Percentiles rank a stretch among this genome's conserved stretches.
These are phyloP conservation scores for Spisula subtruncata DNA, from an alignment of 2,888 invertebrate genomes.

Conservation along the genomic window DNA sequence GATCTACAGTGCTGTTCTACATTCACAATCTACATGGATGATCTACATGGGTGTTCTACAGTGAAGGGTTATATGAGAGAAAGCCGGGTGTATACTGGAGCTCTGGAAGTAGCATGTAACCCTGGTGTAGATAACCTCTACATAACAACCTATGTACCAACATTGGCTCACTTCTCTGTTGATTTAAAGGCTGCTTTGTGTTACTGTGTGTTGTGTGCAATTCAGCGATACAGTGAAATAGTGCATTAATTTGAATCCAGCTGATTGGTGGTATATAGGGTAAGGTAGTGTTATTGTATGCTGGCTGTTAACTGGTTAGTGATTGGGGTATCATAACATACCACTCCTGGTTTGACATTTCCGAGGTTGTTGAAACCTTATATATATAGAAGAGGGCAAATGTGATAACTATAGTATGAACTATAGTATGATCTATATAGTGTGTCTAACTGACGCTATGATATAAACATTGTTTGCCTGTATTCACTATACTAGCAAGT, in stretches of 20 bases:
- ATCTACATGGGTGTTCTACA: not conserved
- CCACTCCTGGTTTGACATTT: not conserved
- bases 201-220: not conserved
- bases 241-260: not conserved
- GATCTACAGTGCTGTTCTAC: no score
- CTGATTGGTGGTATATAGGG: not conserved
- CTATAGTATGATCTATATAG: no score
- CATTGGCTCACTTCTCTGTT: not conserved
- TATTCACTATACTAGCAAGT: not conserved
- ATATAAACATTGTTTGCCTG: constrained; percentile 17
- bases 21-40: no score
- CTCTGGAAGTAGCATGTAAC: not conserved
- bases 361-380: not conserved
- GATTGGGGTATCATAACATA: not conserved
- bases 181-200: not conserved
- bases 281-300: not conserved
- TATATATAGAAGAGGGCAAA: not conserved
- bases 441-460: not conserved
- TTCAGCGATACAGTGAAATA: not conserved
- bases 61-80: not conserved
- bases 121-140: not conserved
- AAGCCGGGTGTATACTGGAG: not conserved
- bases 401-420: not conserved
- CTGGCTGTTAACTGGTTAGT: not conserved
- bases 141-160: no score